A percentile compares a stretch with the other conserved stretches of the same genome.
Evolutionary conservation across 1,140 invertebrate genomes (phyloP).

Genomic region (Hermetia illucens): DNA sequence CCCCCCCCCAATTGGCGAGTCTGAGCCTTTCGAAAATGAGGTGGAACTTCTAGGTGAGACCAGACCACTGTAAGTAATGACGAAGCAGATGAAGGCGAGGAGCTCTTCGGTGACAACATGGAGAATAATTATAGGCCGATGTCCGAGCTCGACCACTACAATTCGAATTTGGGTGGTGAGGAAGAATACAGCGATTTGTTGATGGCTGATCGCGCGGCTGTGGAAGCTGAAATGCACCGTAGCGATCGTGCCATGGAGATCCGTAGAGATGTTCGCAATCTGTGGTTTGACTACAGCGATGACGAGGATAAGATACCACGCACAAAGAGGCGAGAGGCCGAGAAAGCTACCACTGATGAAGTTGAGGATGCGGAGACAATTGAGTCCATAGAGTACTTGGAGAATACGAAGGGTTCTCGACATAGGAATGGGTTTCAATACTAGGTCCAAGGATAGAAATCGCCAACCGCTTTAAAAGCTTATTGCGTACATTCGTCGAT

Average conservation of each 20-base stretch:
- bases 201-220: constrained; percentile 63
- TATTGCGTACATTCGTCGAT: constrained; percentile 74
- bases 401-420: constrained; percentile 75
- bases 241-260: constrained; percentile 72
- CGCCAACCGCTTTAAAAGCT: constrained; percentile 86
- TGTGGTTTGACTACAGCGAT: constrained; percentile 42
- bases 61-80: constrained; percentile 36
- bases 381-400: constrained; percentile 91
- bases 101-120: constrained; percentile 92
- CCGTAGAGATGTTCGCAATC: constrained; percentile 52
- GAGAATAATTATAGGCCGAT: constrained; percentile 90
- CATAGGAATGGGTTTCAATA: constrained; percentile 88
- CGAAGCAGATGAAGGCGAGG: constrained; percentile 82
- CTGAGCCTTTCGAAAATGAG: constrained; percentile 62
- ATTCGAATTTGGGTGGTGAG: constrained; percentile 68
- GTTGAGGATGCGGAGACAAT: constrained; percentile 62
- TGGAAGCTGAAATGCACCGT: constrained; percentile 67
- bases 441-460: constrained; percentile 85
- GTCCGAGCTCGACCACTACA: constrained; percentile 83
- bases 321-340: constrained; percentile 56
- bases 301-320: constrained; percentile 52
- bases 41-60: constrained; percentile 45
- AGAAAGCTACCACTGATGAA: constrained; percentile 64
- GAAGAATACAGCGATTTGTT: constrained; percentile 73
- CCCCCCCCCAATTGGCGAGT: constrained; percentile 46